Base-by-base conservation (phyloP, 2,888 invertebrate species). In the Hermaeophaga mercurialis region DNA sequence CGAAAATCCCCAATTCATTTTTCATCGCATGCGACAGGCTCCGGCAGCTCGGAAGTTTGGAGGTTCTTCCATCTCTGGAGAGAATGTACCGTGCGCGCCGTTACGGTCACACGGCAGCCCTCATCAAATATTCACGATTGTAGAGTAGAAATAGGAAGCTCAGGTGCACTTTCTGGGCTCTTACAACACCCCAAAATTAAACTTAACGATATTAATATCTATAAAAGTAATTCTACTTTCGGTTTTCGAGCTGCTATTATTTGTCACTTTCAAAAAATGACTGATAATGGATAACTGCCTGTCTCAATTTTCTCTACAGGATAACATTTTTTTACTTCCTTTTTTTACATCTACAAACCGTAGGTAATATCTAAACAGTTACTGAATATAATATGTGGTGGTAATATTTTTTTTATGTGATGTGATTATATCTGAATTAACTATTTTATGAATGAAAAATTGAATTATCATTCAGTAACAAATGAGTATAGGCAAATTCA, bases 161-260 rank as follows among this genome's bases (percentile, higher is more conserved):
- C 75, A 75, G 75, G 76, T 75, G 75, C 72, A 72, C 70, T 71
- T 72, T 65, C 43, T 22, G 63, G 63, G 67, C 73, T 73, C 61
- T 71, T 73, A 72, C 69, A 67, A 61, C 66, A 65, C 34, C 66
- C 66, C 68, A 69, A 61, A 75, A 75, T 75, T 74, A 72, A 71
- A 72, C 66, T 69, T 75, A 74, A 73, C 73, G 70, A 73, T 73
- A 74, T 75, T 72, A 72, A 73, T 73, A 73, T 74, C 73, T 71
- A 69, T 72, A 71, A 73, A 72, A 72, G 73, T 73, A 69, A 71
- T 73, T 73, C 71, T 70, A 74, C 74, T 74, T 73, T 74, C 71
- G 62, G 64, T 70, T 69, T 68, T 63, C 56, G 49, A 48, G 54
- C 18, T 18, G 56, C 59, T 67, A 70, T 69, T 69, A 68, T 70